phyloP scores from a whole-genome alignment of 2,113 vertebrate species.

The Coturnix japonica region DNA sequence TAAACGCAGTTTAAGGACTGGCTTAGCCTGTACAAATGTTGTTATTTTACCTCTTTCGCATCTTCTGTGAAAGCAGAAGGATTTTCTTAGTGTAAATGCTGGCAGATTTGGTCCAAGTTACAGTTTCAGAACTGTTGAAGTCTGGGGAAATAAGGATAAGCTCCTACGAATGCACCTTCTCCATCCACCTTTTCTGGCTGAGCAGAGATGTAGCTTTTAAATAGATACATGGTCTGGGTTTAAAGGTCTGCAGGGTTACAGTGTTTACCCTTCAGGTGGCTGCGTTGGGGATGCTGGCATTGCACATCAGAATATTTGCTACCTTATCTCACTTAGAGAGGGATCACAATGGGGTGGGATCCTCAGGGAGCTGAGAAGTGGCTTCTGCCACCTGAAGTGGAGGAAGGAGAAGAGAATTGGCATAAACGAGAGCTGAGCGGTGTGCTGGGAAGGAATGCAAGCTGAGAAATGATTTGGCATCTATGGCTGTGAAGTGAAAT shows the following conservation, averaged over 20 bases:
- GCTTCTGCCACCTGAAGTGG: background rate
- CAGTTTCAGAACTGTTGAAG: background rate
- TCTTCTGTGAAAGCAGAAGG: background rate
- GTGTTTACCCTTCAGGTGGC: background rate
- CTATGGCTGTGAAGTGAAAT: background rate
- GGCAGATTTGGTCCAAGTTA: background rate
- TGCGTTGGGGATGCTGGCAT: fast-evolving
- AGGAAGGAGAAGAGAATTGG: background rate
- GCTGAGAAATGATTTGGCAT: background rate
- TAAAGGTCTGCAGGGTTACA: background rate
- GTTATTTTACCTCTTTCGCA: background rate
- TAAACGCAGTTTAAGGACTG: background rate
- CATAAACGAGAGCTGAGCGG: background rate
- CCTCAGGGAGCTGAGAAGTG: background rate
- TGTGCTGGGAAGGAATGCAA: background rate
- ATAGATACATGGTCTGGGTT: background rate
- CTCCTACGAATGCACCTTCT: background rate
- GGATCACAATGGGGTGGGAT: background rate
- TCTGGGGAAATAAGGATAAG: background rate
- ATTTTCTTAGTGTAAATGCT: background rate
- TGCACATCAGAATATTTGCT: background rate
- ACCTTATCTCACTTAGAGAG: background rate
- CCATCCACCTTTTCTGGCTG: background rate
- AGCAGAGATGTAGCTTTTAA: background rate
- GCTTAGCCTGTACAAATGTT: background rate